A percentile compares a stretch with the other conserved stretches of the same genome.
These are phyloP conservation scores for Eudasyphora cyanicolor DNA, from an alignment of 2,888 invertebrate genomes.

Conservation along the genomic window DNA sequence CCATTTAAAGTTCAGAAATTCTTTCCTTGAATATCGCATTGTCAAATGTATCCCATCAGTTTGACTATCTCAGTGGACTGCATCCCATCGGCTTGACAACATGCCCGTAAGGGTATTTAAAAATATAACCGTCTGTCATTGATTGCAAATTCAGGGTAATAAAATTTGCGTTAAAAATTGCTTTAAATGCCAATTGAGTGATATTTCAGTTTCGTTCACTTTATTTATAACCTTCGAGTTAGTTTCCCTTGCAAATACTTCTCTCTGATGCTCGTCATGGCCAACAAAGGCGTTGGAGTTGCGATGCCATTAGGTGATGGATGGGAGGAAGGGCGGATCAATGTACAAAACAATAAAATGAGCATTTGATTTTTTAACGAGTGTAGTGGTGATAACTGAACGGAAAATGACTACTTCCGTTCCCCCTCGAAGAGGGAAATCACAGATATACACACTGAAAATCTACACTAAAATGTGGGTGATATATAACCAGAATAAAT, in stretches of 20 bases:
- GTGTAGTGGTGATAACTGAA: conserved; percentile 43
- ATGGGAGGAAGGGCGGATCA: background rate
- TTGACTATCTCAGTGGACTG: conserved; percentile 7
- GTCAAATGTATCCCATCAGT: background rate
- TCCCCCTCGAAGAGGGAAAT: background rate
- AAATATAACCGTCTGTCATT: conserved; percentile 13
- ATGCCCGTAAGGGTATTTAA: background rate
- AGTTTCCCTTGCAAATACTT: conserved; percentile 9
- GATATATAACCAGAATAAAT: conserved; percentile 12
- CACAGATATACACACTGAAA: background rate
- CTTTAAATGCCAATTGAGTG: conserved; percentile 35
- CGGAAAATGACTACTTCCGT: conserved; percentile 46
- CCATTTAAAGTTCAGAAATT: too few species aligned
- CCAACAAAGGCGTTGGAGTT: background rate
- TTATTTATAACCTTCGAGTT: background rate
- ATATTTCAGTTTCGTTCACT: conserved; percentile 9
- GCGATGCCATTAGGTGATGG: background rate
- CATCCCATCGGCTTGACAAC: background rate
- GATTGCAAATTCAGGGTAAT: conserved; percentile 43
- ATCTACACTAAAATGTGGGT: too few species aligned
- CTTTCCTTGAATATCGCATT: background rate
- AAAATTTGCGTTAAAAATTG: conserved; percentile 39
- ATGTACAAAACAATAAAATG: conserved; percentile 35
- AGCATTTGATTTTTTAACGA: conserved; percentile 51
- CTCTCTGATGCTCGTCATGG: background rate